These are phyloP conservation scores for Hippocampus barbouri DNA, from an alignment of 2,113 vertebrate genomes.

Conservation along the genomic window DNA sequence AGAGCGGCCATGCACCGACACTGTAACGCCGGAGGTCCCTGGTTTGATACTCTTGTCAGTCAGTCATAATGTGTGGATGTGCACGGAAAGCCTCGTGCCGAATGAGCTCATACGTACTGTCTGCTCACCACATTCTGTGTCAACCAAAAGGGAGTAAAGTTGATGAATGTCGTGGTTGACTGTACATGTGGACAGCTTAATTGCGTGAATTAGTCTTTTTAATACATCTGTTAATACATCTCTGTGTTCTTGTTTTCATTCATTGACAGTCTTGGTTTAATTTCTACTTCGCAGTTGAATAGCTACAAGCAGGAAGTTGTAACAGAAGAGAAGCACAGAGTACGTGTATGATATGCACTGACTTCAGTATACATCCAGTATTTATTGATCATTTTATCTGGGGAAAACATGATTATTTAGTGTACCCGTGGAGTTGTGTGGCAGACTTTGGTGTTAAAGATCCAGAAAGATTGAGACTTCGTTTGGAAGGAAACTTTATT, in stretches of 20 bases:
- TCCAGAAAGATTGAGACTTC: background rate
- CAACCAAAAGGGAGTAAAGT: conserved; percentile 30
- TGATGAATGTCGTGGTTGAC: conserved; percentile 15
- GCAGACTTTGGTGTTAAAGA: background rate
- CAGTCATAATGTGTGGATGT: conserved; percentile 8
- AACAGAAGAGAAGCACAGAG: background rate
- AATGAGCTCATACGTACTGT: conserved; percentile 18
- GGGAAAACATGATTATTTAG: background rate
- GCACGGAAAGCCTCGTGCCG: conserved; percentile 25
- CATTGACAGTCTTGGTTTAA: background rate
- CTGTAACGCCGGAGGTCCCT: conserved; percentile 26
- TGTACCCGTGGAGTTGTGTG: background rate
- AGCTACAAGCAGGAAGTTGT: background rate
- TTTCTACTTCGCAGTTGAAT: background rate
- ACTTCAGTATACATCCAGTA: background rate
- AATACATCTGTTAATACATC: conserved; percentile 2
- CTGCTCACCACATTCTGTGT: conserved; percentile 25
- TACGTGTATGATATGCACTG: background rate
- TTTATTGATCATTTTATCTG: background rate
- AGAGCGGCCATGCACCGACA: conserved; percentile 38
- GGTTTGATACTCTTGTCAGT: conserved; percentile 21
- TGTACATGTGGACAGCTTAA: background rate
- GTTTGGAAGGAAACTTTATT: background rate
- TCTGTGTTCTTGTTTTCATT: background rate
- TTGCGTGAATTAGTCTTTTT: background rate